Evolutionary conservation across 2,888 invertebrate genomes (phyloP), one percentile per base, ranked within the genome.

Genomic region (Stenurella melanura): DNA sequence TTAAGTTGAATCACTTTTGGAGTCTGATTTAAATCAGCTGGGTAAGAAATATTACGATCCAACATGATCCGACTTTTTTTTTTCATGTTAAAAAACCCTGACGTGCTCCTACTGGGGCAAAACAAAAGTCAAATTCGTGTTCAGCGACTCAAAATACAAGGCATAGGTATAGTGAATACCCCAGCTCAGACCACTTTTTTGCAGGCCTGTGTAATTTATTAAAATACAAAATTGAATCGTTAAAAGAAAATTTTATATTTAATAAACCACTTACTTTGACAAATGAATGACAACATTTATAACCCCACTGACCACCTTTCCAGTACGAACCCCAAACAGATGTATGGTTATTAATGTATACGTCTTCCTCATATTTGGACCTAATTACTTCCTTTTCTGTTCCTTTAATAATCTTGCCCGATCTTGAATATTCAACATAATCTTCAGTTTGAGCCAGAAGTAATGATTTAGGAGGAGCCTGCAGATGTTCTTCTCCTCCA

Each of bases 241-340:
- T 26, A 26, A 26, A 26, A 4, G 21, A 26, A 26, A 26, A 30
- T 7, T 10, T 5, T 60, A 4, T 26, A 57, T 50, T 11, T 57
- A 69, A 66, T 15, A 75, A 64, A 72, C n/a, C 6, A 75, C 77
- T 71, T 88, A 93, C 93, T 91, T 95, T 95, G 10, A 99, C 93
- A 79, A 95, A 94, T 0, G 97, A 97, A 87, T 97, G 95, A 89
- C 99, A 99, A 87, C 99, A 99, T 86, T 95, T 95, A 90, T 94
- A 99, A 0, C 99, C 99, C 99, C 99, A 99, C 78, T 93, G 92
- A 0, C 97, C 98, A 69, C 94, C 94, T 83, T 92, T 92, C 98
- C 99, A 99, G 89, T 92, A 98, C 0, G 98, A 98, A 4, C 99
- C 99, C 96, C 97, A 99, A 7, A 99, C 96, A 0, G 95, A 93